A percentile compares a stretch with the other conserved stretches of the same genome.
Conservation (phyloP, 1,140 invertebrate species). For the Drosophila equinoxialis region DNA sequence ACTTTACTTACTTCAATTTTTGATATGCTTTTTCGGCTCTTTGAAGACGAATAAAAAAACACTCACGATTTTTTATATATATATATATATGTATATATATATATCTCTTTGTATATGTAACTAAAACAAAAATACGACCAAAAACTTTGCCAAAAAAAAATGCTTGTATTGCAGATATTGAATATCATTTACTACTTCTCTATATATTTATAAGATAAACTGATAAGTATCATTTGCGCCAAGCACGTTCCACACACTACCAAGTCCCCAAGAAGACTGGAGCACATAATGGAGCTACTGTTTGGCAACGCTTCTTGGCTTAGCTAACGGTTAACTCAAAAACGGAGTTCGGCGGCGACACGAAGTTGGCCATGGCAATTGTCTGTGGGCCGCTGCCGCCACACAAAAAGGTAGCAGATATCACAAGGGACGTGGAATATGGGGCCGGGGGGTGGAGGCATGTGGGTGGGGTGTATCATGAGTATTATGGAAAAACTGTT, state of each 20-base stretch:
- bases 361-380: slow-evolving; percentile 44
- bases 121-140: too few relatives aligned
- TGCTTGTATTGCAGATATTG: slow-evolving; percentile 2
- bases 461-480: neutral
- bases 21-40: neutral
- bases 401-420: slow-evolving; percentile 39
- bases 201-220: slow-evolving; percentile 3
- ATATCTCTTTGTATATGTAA: too few relatives aligned
- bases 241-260: slow-evolving; percentile 64
- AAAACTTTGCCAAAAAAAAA: too few relatives aligned
- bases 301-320: slow-evolving; percentile 12
- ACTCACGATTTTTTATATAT: neutral
- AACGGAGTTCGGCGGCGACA: slow-evolving; percentile 65
- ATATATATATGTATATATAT: neutral
- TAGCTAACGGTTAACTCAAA: slow-evolving; percentile 47
- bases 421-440: neutral
- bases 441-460: neutral
- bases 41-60: neutral
- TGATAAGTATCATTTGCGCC: slow-evolving; percentile 42
- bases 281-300: slow-evolving; percentile 39
- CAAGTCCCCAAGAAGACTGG: slow-evolving; percentile 77
- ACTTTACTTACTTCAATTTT: neutral
- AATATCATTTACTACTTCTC: slow-evolving; percentile 6
- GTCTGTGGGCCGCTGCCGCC: neutral
- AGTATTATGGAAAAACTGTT: slow-evolving; percentile 42